These are phyloP conservation scores for Melipona quadrifasciata DNA, from an alignment of 1,140 invertebrate species.

Conservation along the genomic window DNA sequence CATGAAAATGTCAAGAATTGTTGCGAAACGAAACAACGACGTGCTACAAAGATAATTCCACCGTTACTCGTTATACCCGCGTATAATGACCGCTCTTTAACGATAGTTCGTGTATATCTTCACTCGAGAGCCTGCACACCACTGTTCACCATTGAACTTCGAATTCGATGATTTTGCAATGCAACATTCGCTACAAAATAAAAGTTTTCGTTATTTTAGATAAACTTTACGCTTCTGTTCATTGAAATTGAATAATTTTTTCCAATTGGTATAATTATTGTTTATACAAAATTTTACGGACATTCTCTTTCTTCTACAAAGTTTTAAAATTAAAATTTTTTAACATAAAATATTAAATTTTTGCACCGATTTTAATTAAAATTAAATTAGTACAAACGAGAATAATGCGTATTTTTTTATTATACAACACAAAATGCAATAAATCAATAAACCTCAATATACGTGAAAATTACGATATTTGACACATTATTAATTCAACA, in stretches of 20 bases:
- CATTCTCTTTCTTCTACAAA: not conserved
- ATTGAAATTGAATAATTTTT: not conserved
- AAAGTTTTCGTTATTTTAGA: not conserved
- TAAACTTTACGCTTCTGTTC: too few relatives aligned
- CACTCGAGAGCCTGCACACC: too few relatives aligned
- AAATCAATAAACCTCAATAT: too few relatives aligned
- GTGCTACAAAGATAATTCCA: slow-evolving; percentile 43
- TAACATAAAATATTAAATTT: too few relatives aligned
- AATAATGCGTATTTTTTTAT: too few relatives aligned
- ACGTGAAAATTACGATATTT: too few relatives aligned
- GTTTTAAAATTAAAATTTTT: not conserved
- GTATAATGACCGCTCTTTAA: slow-evolving; percentile 19
- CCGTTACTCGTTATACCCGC: slow-evolving; percentile 11
- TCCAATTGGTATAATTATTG: not conserved
- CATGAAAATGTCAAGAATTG: slow-evolving; percentile 75
- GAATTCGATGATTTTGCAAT: not conserved
- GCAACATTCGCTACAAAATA: not conserved
- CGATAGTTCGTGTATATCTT: not conserved
- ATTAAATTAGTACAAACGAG: too few relatives aligned
- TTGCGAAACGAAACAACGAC: slow-evolving; percentile 69
- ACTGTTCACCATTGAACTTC: not conserved
- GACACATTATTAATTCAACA: too few relatives aligned
- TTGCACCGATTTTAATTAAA: too few relatives aligned
- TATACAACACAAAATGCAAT: too few relatives aligned
- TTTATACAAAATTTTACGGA: not conserved